Conservation (phyloP, 2,113 vertebrate species). For the Probosciger aterrimus region DNA sequence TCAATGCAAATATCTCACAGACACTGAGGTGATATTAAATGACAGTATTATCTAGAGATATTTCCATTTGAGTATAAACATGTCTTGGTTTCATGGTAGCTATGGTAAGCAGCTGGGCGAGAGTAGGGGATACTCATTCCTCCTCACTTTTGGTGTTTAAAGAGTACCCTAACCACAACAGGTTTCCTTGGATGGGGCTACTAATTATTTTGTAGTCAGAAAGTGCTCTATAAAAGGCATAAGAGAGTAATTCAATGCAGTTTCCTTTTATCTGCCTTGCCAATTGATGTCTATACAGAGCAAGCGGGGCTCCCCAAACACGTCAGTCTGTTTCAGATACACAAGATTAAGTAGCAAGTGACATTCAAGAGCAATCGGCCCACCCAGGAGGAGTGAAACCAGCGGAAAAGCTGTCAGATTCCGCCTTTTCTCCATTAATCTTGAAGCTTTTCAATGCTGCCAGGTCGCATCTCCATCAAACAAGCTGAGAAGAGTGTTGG, state of each 20-base stretch:
- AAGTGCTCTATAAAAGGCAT: constrained; percentile 77
- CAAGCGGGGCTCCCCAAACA: constrained; percentile 80
- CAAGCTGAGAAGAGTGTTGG: constrained; percentile 74
- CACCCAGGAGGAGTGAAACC: constrained; percentile 94
- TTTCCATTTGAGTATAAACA: constrained; percentile 43
- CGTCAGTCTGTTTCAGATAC: constrained; percentile 92
- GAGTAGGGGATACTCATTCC: constrained; percentile 21
- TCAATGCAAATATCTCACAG: background rate
- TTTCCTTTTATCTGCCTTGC: constrained; percentile 81
- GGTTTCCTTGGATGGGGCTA: constrained; percentile 60
- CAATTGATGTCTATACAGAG: constrained; percentile 85
- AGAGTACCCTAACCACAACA: background rate
- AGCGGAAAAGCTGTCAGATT: constrained; percentile 95
- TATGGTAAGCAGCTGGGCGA: constrained; percentile 24
- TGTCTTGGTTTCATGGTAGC: background rate
- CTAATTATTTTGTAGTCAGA: constrained; percentile 79
- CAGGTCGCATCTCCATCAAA: constrained; percentile 97
- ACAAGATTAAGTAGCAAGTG: constrained; percentile 99
- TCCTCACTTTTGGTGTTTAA: constrained; percentile 18
- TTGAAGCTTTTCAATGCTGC: constrained; percentile 93
- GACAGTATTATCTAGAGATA: constrained; percentile 30
- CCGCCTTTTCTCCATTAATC: constrained; percentile 95
- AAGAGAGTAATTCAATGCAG: constrained; percentile 76
- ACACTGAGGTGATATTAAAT: constrained; percentile 25
- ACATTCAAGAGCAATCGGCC: constrained; percentile 98